Conservation (phyloP, 2,888 invertebrate genomes). For the Rhingia rostrata region DNA sequence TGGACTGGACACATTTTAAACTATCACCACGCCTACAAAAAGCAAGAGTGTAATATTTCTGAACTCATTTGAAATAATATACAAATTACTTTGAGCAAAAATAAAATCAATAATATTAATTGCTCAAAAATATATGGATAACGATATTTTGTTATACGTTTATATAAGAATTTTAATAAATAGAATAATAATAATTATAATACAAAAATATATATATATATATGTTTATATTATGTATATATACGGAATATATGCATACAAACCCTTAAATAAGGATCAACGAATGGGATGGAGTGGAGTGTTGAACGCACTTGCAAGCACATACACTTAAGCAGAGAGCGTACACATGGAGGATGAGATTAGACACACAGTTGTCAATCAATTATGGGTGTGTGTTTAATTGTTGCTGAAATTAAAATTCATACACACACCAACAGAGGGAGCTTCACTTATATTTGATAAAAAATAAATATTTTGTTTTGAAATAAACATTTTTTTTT, state of each 20-base stretch:
- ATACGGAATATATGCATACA: constrained; percentile 70
- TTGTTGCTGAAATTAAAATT: constrained; percentile 71
- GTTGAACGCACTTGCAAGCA: constrained; percentile 68
- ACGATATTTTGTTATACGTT: constrained; percentile 31
- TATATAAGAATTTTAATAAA: constrained; percentile 38
- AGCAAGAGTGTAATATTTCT: constrained; percentile 36
- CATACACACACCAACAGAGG: constrained; percentile 72
- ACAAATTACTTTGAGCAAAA: constrained; percentile 26
- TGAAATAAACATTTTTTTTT: constrained; percentile 29
- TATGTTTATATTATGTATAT: constrained; percentile 57
- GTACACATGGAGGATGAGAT: constrained; percentile 67
- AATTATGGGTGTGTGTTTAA: constrained; percentile 57
- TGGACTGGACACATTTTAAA: constrained; percentile 14
- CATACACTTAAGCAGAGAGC: constrained; percentile 67
- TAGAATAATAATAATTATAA: constrained; percentile 52
- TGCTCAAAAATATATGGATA: constrained; percentile 42
- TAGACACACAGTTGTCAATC: constrained; percentile 72
- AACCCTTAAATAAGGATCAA: constrained; percentile 73
- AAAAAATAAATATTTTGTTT: constrained; percentile 50
- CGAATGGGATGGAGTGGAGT: constrained; percentile 62
- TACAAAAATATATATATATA: constrained; percentile 21
- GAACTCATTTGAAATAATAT: constrained; percentile 30
- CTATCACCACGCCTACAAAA: constrained; percentile 49
- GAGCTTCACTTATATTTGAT: constrained; percentile 68
- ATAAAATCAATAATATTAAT: constrained; percentile 31